phyloP scores from a whole-genome alignment of 2,888 invertebrate genomes.

The Lycocerus yunnanus region DNA sequence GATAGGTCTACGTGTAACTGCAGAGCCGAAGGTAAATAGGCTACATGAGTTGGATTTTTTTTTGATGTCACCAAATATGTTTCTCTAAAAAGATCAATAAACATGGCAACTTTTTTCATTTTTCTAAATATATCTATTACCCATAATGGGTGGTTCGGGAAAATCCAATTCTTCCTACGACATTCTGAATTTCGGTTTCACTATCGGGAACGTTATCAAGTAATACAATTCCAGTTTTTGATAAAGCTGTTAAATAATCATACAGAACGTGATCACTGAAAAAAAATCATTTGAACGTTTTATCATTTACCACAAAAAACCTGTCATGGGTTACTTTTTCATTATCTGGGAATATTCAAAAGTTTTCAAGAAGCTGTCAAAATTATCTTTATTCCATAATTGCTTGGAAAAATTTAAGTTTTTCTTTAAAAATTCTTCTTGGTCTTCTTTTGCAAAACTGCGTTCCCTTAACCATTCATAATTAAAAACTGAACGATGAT shows the following conservation, averaged over 20 bases:
- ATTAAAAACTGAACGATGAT: constrained; percentile 62
- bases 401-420: constrained; percentile 60
- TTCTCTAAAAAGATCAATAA: no score
- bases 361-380: constrained; percentile 56
- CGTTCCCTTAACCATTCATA: constrained; percentile 65
- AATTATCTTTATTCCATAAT: constrained; percentile 62
- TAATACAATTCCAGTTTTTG: constrained; percentile 67
- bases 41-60: constrained; percentile 72
- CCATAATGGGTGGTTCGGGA: constrained; percentile 76
- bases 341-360: constrained; percentile 62
- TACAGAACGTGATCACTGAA: constrained; percentile 49
- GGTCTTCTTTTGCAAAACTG: constrained; percentile 59
- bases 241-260: constrained; percentile 66
- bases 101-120: no score
- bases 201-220: constrained; percentile 63
- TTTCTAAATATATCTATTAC: no score
- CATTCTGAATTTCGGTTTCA: constrained; percentile 60
- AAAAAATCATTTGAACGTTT: constrained; percentile 14
- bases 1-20: constrained; percentile 78
- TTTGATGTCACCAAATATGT: constrained; percentile 71
- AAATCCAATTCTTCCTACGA: constrained; percentile 70
- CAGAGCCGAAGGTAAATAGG: constrained; percentile 69
- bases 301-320: not conserved
- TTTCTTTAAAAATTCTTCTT: constrained; percentile 57
- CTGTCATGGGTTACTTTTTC: constrained; percentile 31